These are phyloP conservation scores for Gadopsis marmoratus DNA, from an alignment of 2,797 vertebrate genomes.

Conservation along the genomic window DNA sequence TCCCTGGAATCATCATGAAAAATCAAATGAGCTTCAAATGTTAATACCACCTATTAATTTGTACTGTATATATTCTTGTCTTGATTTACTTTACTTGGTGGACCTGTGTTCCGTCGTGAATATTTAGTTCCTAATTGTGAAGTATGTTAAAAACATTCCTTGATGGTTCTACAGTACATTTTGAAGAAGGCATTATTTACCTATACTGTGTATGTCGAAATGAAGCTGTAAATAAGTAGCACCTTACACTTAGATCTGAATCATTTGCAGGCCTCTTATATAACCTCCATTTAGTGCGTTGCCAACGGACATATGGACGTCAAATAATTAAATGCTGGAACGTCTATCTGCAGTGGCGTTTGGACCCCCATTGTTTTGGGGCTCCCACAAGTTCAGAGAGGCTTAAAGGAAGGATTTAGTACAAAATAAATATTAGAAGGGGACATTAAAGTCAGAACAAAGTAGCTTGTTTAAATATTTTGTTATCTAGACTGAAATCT, in stretches of 20 bases:
- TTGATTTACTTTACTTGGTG: conserved; percentile 77
- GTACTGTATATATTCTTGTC: conserved; percentile 77
- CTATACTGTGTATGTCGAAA: conserved; percentile 56
- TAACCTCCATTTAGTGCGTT: conserved; percentile 38
- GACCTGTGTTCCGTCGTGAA: conserved; percentile 74
- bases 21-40: conserved; percentile 63
- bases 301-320: conserved; percentile 33
- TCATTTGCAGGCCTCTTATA: conserved; percentile 59
- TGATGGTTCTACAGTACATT: conserved; percentile 65
- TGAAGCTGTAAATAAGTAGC: conserved; percentile 75
- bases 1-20: conserved; percentile 49
- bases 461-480: conserved; percentile 52
- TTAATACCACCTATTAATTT: conserved; percentile 70
- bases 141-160: conserved; percentile 78
- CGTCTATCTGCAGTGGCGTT: conserved; percentile 56
- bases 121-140: conserved; percentile 76
- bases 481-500: conserved; percentile 33
- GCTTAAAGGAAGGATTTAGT: conserved; percentile 46
- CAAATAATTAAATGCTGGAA: conserved; percentile 51
- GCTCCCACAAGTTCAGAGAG: conserved; percentile 36
- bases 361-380: conserved; percentile 38
- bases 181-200: conserved; percentile 72
- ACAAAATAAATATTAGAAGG: conserved; percentile 31
- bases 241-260: conserved; percentile 54
- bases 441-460: conserved; percentile 36